These are phyloP conservation scores for Cerceris ruficornis DNA, from an alignment of 2,888 invertebrate species.

Conservation along the genomic window DNA sequence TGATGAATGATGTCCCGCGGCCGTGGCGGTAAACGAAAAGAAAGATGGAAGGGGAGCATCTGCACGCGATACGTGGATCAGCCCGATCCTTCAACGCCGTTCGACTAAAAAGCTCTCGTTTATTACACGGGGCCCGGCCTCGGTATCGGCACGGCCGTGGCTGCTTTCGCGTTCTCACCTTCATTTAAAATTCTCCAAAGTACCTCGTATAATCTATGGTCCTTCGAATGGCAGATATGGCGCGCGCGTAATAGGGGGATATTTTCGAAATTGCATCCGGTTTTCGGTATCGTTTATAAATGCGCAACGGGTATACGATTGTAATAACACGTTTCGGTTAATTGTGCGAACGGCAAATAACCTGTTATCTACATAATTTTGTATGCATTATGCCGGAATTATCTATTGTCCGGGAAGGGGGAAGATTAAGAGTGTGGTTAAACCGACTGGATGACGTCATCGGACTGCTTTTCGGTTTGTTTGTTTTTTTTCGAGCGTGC, in stretches of 20 bases:
- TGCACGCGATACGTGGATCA: slow-evolving; percentile 76
- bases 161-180: slow-evolving; percentile 38
- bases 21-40: slow-evolving; percentile 65
- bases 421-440: too few relatives aligned
- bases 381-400: slow-evolving; percentile 37
- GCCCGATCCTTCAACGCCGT: slow-evolving; percentile 71
- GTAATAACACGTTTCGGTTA: slow-evolving; percentile 33
- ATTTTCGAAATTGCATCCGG: slow-evolving; percentile 49
- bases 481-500: too few relatives aligned
- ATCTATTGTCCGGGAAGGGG: slow-evolving; percentile 24
- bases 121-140: slow-evolving; percentile 58
- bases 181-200: slow-evolving; percentile 45
- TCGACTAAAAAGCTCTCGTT: slow-evolving; percentile 70
- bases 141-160: slow-evolving; percentile 26
- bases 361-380: slow-evolving; percentile 43
- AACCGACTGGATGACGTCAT: background rate
- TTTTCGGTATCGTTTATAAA: slow-evolving; percentile 38
- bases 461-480: background rate
- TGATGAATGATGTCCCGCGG: slow-evolving; percentile 76
- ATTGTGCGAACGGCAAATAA: slow-evolving; percentile 47
- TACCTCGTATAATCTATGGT: slow-evolving; percentile 40
- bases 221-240: slow-evolving; percentile 25
- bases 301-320: slow-evolving; percentile 12
- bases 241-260: slow-evolving; percentile 27
- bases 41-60: slow-evolving; percentile 59